phyloP scores from a whole-genome alignment of 2,113 vertebrate genomes.

The Pimephales promelas region DNA sequence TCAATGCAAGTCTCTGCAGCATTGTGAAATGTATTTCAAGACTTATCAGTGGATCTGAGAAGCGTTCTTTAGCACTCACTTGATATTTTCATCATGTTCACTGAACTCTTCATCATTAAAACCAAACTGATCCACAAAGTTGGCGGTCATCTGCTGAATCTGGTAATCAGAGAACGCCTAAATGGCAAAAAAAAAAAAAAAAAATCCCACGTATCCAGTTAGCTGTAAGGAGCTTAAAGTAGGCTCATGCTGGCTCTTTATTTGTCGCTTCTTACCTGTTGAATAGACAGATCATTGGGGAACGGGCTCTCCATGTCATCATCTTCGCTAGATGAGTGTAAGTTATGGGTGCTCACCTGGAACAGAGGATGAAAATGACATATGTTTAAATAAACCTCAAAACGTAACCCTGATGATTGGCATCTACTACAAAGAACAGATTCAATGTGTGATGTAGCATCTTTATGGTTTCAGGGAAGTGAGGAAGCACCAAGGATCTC shows the following conservation, averaged over 20 bases:
- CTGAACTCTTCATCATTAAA: constrained; percentile 97
- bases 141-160: constrained; percentile 97
- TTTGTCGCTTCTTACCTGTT: constrained; percentile 81
- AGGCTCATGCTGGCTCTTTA: background rate
- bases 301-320: constrained; percentile 93
- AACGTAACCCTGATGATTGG: background rate
- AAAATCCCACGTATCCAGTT: background rate
- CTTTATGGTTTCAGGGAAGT: background rate
- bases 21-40: background rate
- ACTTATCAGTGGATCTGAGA: background rate
- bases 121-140: constrained; percentile 96
- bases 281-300: constrained; percentile 91
- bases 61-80: constrained; percentile 70
- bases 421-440: background rate
- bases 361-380: constrained; percentile 28
- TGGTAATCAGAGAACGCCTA: constrained; percentile 98
- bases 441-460: background rate
- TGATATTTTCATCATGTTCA: constrained; percentile 94
- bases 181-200: background rate
- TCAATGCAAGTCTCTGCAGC: background rate
- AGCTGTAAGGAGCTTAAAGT: background rate
- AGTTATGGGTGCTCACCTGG: constrained; percentile 93
- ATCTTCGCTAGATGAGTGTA: constrained; percentile 95
- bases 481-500: background rate
- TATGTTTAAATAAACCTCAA: background rate